Base-by-base conservation (phyloP, 2,888 invertebrate species). In the Deilephila porcellus region DNA sequence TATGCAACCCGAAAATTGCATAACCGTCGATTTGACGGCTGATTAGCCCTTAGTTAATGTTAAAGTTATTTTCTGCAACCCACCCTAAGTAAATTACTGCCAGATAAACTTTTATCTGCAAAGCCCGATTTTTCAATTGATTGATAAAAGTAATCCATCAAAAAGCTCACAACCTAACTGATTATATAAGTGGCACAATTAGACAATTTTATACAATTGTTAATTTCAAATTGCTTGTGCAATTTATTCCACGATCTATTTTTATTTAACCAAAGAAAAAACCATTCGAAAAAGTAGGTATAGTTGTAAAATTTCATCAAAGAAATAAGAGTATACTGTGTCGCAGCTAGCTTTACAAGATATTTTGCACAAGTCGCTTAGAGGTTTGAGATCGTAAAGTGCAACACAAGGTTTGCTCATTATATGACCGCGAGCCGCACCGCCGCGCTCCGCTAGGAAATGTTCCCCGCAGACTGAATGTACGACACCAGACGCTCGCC, bases 401-500 rank as follows among this genome's bases (percentile, higher is more conserved):
- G 76, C 76, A 76, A 76, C 78, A 76, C 75, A 76, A 80, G 79
- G 79, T 80, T 81, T 78, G 77, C 75, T 74, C 77, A 76, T 79
- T 77, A 78, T 77, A 77, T 73, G 73, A 71, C 73, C 72, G 76
- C 62, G 73, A 76, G 70, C 71, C 74, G 74, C 73, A 77, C 52
- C 60, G 70, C 60, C 45, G 72, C 37, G 8, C 25, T 2, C 45
- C 14, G 14, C 71, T 53, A 45, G 71, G 67, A 71, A 60, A 73
- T 63, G 20, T 67, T 71, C 52, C 29, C 32, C 17, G 5, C 56
- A 73, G 56, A 59, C 71, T 73, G 71, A 71, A 63, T 20, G 60
- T 67, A 67, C 45, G 63, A 53, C 71, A 60, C 32, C 56, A 29
- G 67, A 67, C 70, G 71, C 25, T 60, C 60, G 64, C 71, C 37